A percentile compares a stretch with the other conserved stretches of the same genome.
Conservation (phyloP, 2,113 vertebrate species). For the Xiphophorus couchianus region DNA sequence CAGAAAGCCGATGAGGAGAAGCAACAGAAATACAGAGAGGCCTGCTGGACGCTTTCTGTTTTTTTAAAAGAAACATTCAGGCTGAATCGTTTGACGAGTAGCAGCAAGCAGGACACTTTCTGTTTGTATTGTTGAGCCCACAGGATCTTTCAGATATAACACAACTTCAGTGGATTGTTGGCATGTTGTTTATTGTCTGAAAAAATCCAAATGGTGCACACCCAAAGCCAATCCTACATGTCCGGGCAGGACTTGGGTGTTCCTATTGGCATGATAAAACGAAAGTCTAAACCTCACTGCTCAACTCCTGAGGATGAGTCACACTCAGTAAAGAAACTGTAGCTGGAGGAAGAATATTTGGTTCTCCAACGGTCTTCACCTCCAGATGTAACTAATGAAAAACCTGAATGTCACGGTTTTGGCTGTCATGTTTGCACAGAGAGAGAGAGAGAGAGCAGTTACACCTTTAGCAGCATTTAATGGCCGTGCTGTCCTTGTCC, state of each 20-base stretch:
- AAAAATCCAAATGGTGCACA: not conserved
- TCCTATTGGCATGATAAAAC: not conserved
- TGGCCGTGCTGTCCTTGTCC: not conserved
- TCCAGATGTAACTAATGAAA: not conserved
- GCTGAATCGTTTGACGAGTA: slow-evolving; percentile 44
- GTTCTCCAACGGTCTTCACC: not conserved
- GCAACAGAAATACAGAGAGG: not conserved
- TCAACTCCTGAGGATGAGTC: not conserved
- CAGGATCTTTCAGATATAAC: not conserved
- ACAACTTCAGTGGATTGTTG: not conserved
- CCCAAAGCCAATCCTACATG: not conserved
- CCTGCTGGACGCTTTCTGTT: not conserved
- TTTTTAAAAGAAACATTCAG: slow-evolving; percentile 6
- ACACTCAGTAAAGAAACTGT: not conserved
- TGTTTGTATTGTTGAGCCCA: slow-evolving; percentile 14
- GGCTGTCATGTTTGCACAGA: not conserved
- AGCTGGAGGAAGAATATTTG: not conserved
- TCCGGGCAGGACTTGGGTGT: slow-evolving; percentile 1
- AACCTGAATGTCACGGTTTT: not conserved
- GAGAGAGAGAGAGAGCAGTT: not conserved
- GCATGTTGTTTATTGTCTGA: not conserved
- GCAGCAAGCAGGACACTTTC: slow-evolving; percentile 34
- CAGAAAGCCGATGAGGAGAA: slow-evolving; percentile 14
- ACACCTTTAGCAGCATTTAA: not conserved
- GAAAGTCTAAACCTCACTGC: not conserved